A percentile compares a stretch with the other conserved stretches of the same genome.
These are phyloP conservation scores for Eupeodes luniger DNA, from an alignment of 2,888 invertebrate genomes.

Conservation along the genomic window DNA sequence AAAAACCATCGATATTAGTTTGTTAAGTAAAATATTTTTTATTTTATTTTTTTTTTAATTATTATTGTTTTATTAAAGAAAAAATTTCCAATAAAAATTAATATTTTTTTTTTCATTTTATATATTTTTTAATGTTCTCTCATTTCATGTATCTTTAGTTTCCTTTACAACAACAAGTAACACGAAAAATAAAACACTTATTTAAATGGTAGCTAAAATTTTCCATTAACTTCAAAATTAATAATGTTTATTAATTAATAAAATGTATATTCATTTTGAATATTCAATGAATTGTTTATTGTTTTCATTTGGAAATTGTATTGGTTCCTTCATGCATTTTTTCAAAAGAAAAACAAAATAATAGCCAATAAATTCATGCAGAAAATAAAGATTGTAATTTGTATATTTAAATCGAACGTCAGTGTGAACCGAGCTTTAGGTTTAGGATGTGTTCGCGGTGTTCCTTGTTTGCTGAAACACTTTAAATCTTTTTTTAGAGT, in stretches of 20 bases:
- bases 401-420: background rate
- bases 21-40: conserved; percentile 20
- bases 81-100: conserved; percentile 70
- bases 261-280: conserved; percentile 77
- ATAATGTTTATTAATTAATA: conserved; percentile 71
- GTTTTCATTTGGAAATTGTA: conserved; percentile 5
- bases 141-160: conserved; percentile 72
- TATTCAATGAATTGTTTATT: conserved; percentile 79
- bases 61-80: conserved; percentile 42
- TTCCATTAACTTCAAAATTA: conserved; percentile 72
- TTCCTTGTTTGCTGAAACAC: background rate
- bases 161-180: conserved; percentile 76
- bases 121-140: conserved; percentile 50
- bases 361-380: conserved; percentile 35
- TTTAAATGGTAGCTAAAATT: conserved; percentile 75
- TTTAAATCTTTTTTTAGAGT: background rate
- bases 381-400: background rate
- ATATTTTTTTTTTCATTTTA: conserved; percentile 48
- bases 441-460: background rate
- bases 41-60: conserved; percentile 25
- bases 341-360: too few species aligned
- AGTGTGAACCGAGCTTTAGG: too few species aligned
- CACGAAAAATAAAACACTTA: conserved; percentile 76
- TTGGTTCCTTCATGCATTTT: conserved; percentile 28
- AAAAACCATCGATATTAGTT: conserved; percentile 33